Percentiles rank a stretch among this genome's conserved stretches.
phyloP scores from a whole-genome alignment of 2,888 invertebrate genomes.

The Mesorhabditis sp. region DNA sequence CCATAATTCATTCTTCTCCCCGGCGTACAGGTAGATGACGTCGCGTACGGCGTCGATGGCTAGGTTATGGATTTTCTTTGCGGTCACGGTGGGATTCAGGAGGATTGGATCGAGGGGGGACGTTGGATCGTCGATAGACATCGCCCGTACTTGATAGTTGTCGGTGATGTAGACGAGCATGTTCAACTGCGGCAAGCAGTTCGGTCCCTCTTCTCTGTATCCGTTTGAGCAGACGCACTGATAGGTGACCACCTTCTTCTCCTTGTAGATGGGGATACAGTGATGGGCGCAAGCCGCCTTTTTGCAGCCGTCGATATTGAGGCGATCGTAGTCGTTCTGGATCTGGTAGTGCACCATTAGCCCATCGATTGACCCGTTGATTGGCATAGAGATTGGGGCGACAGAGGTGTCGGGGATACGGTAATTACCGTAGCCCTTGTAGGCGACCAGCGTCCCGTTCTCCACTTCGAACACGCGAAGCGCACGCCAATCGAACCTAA shows the following conservation, averaged over 20 bases:
- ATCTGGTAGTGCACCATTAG: no score
- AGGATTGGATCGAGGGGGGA: not conserved
- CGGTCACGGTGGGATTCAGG: conserved; percentile 13
- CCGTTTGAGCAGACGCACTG: not conserved
- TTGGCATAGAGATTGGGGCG: no score
- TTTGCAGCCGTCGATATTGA: no score
- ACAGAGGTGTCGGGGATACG: no score
- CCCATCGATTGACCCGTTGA: no score
- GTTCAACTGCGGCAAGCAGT: not conserved
- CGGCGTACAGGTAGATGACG: conserved; percentile 16
- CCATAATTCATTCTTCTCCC: conserved; percentile 28
- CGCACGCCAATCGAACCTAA: no score
- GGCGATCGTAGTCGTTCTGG: no score
- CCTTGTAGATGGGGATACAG: no score
- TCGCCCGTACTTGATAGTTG: not conserved
- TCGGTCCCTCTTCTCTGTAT: not conserved
- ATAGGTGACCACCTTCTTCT: conserved; percentile 1
- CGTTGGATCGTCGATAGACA: not conserved
- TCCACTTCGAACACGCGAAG: no score
- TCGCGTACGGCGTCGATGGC: conserved; percentile 16
- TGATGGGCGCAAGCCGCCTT: no score
- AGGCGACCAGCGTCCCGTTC: no score
- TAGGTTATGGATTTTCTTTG: conserved; percentile 17
- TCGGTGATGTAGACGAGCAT: not conserved
- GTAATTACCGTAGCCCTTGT: no score